Conservation (phyloP, 2,113 vertebrate genomes). For the Silurus meridionalis region DNA sequence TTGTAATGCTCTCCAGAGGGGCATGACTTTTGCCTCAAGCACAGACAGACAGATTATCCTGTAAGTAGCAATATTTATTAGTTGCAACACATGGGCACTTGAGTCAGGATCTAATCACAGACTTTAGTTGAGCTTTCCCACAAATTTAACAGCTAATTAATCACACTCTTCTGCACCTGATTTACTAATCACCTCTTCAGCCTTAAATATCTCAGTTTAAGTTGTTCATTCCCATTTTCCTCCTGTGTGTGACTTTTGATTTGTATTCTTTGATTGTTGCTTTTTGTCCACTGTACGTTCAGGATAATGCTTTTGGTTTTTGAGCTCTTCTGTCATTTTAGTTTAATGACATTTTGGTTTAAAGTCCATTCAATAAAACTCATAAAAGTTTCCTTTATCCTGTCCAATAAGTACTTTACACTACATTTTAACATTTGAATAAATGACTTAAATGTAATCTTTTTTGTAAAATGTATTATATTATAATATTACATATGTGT, state of each 20-base stretch:
- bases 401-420: not conserved
- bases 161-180: not conserved
- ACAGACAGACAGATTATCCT: not conserved
- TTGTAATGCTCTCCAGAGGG: conserved; percentile 18
- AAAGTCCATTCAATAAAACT: not conserved
- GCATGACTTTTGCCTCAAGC: conserved; percentile 4
- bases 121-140: conserved; percentile 10
- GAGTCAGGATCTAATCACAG: not conserved
- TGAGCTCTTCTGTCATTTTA: not conserved
- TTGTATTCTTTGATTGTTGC: not conserved
- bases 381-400: not conserved
- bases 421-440: not conserved
- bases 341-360: not conserved
- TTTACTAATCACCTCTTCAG: conserved; percentile 9
- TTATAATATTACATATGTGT: not conserved
- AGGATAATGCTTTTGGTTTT: not conserved
- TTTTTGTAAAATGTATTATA: too few species aligned
- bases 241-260: not conserved
- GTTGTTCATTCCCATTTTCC: not conserved
- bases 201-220: not conserved
- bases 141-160: conserved; percentile 7
- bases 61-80: conserved; percentile 20
- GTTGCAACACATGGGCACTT: not conserved
- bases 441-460: not conserved
- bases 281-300: not conserved